A percentile compares a stretch with the other conserved stretches of the same genome.
Evolutionary conservation across 2,888 invertebrate species (phyloP).

Genomic region (Aphelenchoides bicaudatus): DNA sequence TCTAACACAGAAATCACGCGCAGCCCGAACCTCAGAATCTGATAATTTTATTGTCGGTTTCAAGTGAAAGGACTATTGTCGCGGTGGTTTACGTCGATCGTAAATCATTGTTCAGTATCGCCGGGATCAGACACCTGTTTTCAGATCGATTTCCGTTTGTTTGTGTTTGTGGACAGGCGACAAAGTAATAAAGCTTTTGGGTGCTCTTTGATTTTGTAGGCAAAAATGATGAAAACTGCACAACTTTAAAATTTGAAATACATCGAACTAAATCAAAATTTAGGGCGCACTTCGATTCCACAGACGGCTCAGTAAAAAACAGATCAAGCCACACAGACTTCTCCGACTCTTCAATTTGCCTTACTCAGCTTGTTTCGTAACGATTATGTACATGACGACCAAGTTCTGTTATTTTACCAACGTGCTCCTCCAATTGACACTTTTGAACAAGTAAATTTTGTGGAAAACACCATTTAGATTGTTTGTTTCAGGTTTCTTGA

Average conservation of each 20-base stretch:
- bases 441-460: constrained; percentile 60
- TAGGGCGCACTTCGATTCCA: constrained; percentile 60
- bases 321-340: constrained; percentile 54
- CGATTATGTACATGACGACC: constrained; percentile 54
- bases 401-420: constrained; percentile 59
- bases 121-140: constrained; percentile 3
- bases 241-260: too few species aligned
- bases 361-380: constrained; percentile 59
- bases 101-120: not conserved
- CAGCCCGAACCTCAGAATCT: too few species aligned
- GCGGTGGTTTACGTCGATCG: too few species aligned
- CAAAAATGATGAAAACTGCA: not conserved
- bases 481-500: constrained; percentile 9
- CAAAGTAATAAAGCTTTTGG: not conserved
- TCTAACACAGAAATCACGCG: too few species aligned
- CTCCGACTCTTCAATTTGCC: constrained; percentile 57
- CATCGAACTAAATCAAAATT: constrained; percentile 31
- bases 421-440: constrained; percentile 51
- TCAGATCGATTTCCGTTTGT: constrained; percentile 11
- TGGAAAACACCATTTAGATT: too few species aligned
- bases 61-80: too few species aligned
- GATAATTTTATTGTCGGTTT: too few species aligned
- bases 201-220: not conserved
- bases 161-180: not conserved
- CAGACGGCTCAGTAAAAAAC: constrained; percentile 52